Percentiles rank a stretch among this genome's conserved stretches.
These are phyloP conservation scores for Kradibia gibbosae DNA, from an alignment of 1,140 invertebrate genomes.

Conservation along the genomic window DNA sequence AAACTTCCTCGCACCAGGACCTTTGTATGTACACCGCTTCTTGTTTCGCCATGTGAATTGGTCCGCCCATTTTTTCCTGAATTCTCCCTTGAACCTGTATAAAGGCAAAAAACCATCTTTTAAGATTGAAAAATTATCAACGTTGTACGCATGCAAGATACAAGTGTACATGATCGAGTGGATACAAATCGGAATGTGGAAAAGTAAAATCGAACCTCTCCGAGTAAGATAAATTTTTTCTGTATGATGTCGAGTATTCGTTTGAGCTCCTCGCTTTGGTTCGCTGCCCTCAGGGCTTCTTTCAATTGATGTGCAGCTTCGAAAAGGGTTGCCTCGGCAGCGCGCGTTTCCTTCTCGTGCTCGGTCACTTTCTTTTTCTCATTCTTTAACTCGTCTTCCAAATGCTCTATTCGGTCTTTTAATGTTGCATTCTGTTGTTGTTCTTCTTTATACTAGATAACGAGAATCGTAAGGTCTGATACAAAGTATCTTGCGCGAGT, in stretches of 20 bases:
- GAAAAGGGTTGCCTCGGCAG: conserved; percentile 71
- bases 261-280: conserved; percentile 72
- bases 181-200: too few species aligned
- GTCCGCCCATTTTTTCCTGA: conserved; percentile 61
- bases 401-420: conserved; percentile 59
- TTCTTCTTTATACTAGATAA: conserved; percentile 65
- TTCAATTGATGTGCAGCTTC: conserved; percentile 74
- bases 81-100: conserved; percentile 63
- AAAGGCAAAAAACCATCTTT: conserved; percentile 21
- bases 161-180: too few species aligned
- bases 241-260: conserved; percentile 72
- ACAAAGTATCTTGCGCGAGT: too few species aligned
- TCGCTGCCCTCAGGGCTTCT: conserved; percentile 72
- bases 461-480: too few species aligned
- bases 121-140: too few species aligned
- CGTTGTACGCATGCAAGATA: too few species aligned
- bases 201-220: conserved; percentile 64
- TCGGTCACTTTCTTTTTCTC: conserved; percentile 72
- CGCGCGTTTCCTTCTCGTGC: conserved; percentile 68
- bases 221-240: conserved; percentile 72
- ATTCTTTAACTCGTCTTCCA: conserved; percentile 71
- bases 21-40: conserved; percentile 64
- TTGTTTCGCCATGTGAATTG: conserved; percentile 62
- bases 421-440: conserved; percentile 63
- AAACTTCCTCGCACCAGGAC: conserved; percentile 67